These are phyloP conservation scores for Brachionus calyciflorus DNA, from an alignment of 1,140 invertebrate species.

Conservation along the genomic window DNA sequence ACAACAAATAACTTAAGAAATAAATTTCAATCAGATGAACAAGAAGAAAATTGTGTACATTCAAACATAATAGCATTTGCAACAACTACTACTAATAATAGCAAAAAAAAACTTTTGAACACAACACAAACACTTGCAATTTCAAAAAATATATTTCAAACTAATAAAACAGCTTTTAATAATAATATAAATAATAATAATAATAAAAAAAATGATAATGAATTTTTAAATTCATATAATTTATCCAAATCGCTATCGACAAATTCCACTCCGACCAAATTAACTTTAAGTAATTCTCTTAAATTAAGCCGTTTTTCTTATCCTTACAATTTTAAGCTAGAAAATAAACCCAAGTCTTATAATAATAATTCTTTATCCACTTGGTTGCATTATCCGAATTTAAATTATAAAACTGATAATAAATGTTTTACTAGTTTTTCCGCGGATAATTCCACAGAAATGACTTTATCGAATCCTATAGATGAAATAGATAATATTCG, in stretches of 20 bases:
- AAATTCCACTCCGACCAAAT: constrained; percentile 35
- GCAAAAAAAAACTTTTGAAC: neutral
- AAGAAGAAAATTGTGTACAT: neutral
- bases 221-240: constrained; percentile 27
- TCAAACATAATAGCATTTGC: neutral
- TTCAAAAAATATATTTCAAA: constrained; percentile 1
- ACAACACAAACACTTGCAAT: neutral
- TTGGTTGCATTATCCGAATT: neutral
- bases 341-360: too few species aligned
- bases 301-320: neutral
- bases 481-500: neutral
- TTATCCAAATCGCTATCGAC: constrained; percentile 38
- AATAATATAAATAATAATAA: too few species aligned
- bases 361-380: constrained; percentile 1
- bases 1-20: too few species aligned
- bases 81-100: neutral
- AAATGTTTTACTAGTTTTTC: too few species aligned
- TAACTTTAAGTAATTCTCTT: neutral
- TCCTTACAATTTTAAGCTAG: too few species aligned
- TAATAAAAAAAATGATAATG: constrained; percentile 38
- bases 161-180: constrained; percentile 6
- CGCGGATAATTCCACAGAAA: neutral
- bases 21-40: neutral
- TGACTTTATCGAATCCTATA: neutral
- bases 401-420: neutral